phyloP scores from a whole-genome alignment of 2,888 invertebrate species.

The Drosophila melanosoma region DNA sequence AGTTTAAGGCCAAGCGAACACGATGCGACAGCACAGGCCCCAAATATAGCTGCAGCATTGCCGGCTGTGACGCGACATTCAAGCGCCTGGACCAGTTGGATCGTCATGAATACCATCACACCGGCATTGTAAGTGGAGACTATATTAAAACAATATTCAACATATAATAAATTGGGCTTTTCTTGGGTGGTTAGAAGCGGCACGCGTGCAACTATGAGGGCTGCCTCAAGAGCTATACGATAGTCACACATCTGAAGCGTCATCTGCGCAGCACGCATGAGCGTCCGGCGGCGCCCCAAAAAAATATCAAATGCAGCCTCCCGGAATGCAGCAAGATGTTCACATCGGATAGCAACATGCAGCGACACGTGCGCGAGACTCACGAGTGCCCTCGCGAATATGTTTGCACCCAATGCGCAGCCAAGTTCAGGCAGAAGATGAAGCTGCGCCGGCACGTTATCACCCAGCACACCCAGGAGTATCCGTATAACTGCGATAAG shows the following conservation, averaged over 20 bases:
- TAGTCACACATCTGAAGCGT: constrained; percentile 87
- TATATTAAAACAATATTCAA: not conserved
- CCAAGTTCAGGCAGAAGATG: constrained; percentile 86
- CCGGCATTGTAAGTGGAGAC: constrained; percentile 86
- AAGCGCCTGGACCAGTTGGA: constrained; percentile 86
- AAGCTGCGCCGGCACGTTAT: constrained; percentile 87
- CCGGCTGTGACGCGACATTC: constrained; percentile 86
- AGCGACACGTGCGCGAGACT: constrained; percentile 86
- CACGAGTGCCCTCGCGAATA: constrained; percentile 85
- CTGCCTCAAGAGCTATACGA: constrained; percentile 88
- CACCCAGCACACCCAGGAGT: constrained; percentile 85
- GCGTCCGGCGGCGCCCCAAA: constrained; percentile 59
- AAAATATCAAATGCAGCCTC: constrained; percentile 74
- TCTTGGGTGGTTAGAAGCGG: constrained; percentile 85
- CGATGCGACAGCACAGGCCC: constrained; percentile 64
- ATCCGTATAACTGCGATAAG: constrained; percentile 86
- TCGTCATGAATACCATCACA: constrained; percentile 87
- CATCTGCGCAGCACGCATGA: constrained; percentile 86
- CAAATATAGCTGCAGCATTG: constrained; percentile 85
- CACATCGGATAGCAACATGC: constrained; percentile 86
- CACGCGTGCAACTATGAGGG: constrained; percentile 87
- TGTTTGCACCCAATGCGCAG: constrained; percentile 86
- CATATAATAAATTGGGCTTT: not conserved
- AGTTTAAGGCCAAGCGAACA: constrained; percentile 37
- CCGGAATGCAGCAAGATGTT: constrained; percentile 86